Evolutionary conservation across 2,888 invertebrate genomes (phyloP), one percentile per base, ranked within the genome.

Genomic region (Philonicus albiceps): DNA sequence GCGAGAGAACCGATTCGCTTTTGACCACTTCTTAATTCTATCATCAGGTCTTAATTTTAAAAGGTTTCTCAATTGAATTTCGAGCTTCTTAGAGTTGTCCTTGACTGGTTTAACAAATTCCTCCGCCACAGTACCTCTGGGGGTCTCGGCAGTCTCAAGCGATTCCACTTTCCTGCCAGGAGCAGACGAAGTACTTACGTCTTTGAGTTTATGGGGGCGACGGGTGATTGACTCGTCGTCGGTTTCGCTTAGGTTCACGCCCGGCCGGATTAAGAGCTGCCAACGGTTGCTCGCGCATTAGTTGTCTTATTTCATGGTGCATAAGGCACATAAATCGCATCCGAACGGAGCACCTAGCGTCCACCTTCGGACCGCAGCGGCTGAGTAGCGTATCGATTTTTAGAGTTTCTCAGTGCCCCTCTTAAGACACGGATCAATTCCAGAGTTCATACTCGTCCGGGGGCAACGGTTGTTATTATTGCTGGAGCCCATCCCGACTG

Each of bases 291-390:
- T 86, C 84, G 83, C 85, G 75, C 87, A 81, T 87, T 86, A 87
- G 86, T 87, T 87, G 86, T 87, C 74, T 86, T 86, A 87, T 87
- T 87, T 87, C 87, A 87, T 86, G 87, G 86, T 87, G 76, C 87
- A 87, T 87, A 87, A 87, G 86, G 78, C 49, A 49, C 85, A 86
- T 87, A 87, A 87, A 87, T 86, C 86, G 86, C 86, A 27, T 11
- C 11, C 27, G 64, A 22, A 11, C 22, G 19, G 55, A 7, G 55
- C 55, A 55, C 22, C 19, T 43, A 13, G 73, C 73, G 72, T 84
- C 73, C 73, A 30, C 84, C 43, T 7, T 13, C 11, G 73, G 73
- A 73, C 72, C 43, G 13, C 84, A 30, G 27, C 40, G 30, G 22
- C 73, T 73, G 73, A 73, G 73, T 72, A 84, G 72, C 73, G 22